Conservation (phyloP, 2,113 vertebrate species). For the Pedionomus torquatus region DNA sequence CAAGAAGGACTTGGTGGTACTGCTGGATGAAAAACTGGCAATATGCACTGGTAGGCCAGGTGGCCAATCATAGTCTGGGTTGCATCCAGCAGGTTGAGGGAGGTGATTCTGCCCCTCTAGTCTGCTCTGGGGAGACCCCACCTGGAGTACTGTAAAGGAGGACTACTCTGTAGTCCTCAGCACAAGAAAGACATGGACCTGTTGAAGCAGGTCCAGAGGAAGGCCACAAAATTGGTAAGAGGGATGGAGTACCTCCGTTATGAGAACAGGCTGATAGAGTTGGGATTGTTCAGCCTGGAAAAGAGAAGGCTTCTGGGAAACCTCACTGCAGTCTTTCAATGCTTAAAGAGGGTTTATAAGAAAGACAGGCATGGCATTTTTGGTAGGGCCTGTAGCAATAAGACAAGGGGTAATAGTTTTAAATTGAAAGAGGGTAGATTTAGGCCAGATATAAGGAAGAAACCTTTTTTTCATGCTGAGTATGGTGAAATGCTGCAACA, state of each 20-base stretch:
- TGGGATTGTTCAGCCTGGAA: neutral
- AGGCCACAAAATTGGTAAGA: neutral
- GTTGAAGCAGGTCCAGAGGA: neutral
- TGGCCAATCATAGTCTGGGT: neutral
- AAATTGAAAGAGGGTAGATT: neutral
- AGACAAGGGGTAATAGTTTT: neutral
- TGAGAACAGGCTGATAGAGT: neutral
- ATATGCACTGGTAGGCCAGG: neutral
- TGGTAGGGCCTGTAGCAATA: neutral
- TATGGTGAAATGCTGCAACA: neutral
- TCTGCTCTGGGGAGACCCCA: neutral
- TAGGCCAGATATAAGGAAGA: neutral
- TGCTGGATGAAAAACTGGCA: neutral
- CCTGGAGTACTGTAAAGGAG: neutral
- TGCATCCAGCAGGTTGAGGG: neutral
- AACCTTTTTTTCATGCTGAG: no score
- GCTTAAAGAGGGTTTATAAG: neutral
- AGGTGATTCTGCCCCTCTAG: neutral
- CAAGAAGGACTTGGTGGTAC: neutral
- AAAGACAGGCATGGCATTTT: neutral
- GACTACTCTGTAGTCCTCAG: no score
- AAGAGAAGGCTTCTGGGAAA: neutral
- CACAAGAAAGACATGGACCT: neutral
- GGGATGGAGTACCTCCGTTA: neutral
- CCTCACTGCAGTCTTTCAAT: no score